A percentile compares a stretch with the other conserved stretches of the same genome.
Evolutionary conservation across 2,113 vertebrate species (phyloP).

Genomic region (Neogale vison): DNA sequence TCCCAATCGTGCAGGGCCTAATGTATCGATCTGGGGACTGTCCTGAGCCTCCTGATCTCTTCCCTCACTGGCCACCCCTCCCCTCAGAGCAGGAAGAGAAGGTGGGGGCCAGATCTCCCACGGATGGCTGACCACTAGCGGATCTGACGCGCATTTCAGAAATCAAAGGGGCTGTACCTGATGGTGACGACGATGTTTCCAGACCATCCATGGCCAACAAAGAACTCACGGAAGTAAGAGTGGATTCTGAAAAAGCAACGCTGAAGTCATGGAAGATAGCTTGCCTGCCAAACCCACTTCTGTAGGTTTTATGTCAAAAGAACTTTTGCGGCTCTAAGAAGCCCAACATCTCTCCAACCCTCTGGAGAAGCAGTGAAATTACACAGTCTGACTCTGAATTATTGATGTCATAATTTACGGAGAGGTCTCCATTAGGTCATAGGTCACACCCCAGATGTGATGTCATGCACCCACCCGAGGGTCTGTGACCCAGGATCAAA

Average conservation of each 20-base stretch:
- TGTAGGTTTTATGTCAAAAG: background rate
- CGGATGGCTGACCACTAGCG: accelerated
- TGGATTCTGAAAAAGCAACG: background rate
- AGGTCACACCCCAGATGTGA: background rate
- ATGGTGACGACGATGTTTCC: background rate
- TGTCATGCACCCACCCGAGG: background rate
- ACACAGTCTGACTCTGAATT: slow-evolving; percentile 23
- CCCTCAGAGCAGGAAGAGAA: background rate
- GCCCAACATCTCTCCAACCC: background rate
- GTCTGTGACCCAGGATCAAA: background rate
- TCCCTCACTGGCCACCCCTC: background rate
- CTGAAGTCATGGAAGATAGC: background rate
- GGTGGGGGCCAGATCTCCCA: background rate
- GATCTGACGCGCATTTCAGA: background rate
- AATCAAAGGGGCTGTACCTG: background rate
- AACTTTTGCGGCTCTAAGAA: background rate
- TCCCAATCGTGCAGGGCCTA: background rate
- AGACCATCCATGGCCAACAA: background rate
- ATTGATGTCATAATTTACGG: slow-evolving; percentile 47
- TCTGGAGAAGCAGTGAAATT: slow-evolving; percentile 11
- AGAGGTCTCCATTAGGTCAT: slow-evolving; percentile 46
- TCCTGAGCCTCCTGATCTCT: background rate
- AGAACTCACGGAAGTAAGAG: background rate
- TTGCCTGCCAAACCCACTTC: background rate
- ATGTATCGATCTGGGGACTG: background rate